Conservation (phyloP, 2,113 vertebrate species). For the Phalacrocorax aristotelis region DNA sequence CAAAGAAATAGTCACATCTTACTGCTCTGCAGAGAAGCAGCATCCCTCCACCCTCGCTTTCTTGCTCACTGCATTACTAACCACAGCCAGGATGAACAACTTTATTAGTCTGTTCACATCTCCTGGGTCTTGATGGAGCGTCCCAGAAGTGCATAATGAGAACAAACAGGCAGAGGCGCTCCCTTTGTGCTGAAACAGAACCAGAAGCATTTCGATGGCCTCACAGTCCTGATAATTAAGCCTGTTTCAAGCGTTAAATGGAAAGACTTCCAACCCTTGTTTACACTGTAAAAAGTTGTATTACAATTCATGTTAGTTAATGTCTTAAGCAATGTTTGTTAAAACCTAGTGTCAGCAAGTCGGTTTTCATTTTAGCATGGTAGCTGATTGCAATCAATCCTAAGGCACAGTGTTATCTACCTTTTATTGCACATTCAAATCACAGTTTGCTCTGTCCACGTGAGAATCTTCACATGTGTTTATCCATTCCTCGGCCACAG, state of each 20-base stretch:
- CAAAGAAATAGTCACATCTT: neutral
- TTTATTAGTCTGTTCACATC: neutral
- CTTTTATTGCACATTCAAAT: neutral
- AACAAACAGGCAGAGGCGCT: neutral
- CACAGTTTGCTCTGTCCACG: neutral
- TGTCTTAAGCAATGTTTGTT: neutral
- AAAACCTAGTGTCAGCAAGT: neutral
- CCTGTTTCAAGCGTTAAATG: neutral
- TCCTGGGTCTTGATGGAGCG: neutral
- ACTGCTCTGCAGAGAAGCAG: neutral
- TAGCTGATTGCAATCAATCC: neutral
- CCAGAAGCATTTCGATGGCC: neutral
- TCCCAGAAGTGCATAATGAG: neutral
- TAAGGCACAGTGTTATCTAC: neutral
- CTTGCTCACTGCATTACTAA: neutral
- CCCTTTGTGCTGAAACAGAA: neutral
- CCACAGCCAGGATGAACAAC: neutral
- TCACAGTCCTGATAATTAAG: neutral
- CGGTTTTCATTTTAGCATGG: fast-evolving
- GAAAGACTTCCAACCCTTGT: neutral
- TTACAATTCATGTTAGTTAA: neutral
- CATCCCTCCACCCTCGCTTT: neutral
- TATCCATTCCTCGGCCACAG: neutral
- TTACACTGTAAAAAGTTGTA: neutral
- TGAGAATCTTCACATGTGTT: neutral